Conservation (phyloP, 2,888 invertebrate genomes). For the Drosophila mayaguana region DNA sequence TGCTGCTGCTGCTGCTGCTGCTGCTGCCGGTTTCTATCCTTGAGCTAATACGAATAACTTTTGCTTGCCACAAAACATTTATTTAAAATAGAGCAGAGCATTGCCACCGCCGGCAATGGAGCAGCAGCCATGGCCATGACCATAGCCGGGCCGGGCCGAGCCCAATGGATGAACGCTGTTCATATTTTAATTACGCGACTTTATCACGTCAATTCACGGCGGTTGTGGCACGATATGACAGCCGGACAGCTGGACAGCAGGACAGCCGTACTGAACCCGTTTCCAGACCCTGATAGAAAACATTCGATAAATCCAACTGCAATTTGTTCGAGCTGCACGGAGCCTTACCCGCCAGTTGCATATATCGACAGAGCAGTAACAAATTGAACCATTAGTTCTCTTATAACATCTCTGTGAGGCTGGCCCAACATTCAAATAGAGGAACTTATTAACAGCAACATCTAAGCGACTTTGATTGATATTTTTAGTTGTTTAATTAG, state of each 20-base stretch:
- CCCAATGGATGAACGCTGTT: constrained; percentile 71
- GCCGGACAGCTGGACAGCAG: constrained; percentile 32
- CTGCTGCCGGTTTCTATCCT: constrained; percentile 68
- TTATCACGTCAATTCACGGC: constrained; percentile 73
- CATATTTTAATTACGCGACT: constrained; percentile 78
- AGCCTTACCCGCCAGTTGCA: constrained; percentile 7
- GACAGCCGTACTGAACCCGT: constrained; percentile 20
- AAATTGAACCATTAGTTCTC: background rate
- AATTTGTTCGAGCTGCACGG: constrained; percentile 9
- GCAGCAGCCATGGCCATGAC: constrained; percentile 25
- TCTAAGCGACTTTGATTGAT: constrained; percentile 9
- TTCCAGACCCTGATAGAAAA: constrained; percentile 39
- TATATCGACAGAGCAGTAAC: background rate
- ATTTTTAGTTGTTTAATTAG: constrained; percentile 10
- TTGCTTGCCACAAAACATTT: constrained; percentile 74
- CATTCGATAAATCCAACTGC: constrained; percentile 40
- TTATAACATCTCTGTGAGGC: background rate
- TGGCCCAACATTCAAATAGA: background rate
- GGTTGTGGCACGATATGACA: constrained; percentile 46
- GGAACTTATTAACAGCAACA: background rate
- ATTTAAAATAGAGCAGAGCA: constrained; percentile 72
- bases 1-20: constrained; percentile 39
- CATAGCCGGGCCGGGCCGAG: constrained; percentile 4
- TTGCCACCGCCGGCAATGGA: constrained; percentile 49
- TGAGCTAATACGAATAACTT: constrained; percentile 68